Percentiles rank a stretch among this genome's conserved stretches.
phyloP scores from a whole-genome alignment of 2,888 invertebrate species.

The Pherbina coryleti region DNA sequence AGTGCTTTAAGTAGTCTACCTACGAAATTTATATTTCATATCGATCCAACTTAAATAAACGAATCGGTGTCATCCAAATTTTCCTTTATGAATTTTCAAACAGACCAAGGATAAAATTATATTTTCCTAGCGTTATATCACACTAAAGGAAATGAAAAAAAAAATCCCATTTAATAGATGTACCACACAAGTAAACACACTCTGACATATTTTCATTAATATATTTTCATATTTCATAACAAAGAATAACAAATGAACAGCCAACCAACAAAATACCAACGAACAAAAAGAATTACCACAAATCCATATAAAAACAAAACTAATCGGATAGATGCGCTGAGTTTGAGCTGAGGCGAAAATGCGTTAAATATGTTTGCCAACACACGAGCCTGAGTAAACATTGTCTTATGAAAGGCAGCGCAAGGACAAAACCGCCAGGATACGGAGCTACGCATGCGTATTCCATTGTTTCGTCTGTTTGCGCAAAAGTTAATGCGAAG shows the following conservation, averaged over 20 bases:
- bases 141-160: too few relatives aligned
- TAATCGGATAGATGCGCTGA: not conserved
- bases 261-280: too few relatives aligned
- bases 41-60: too few relatives aligned
- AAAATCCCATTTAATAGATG: too few relatives aligned
- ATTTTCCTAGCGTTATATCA: too few relatives aligned
- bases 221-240: conserved; percentile 26
- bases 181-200: not conserved
- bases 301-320: conserved; percentile 29
- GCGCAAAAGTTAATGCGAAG: conserved; percentile 20
- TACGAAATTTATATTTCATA: too few relatives aligned
- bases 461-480: conserved; percentile 1
- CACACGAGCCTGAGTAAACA: conserved; percentile 13
- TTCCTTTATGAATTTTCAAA: too few relatives aligned
- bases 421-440: not conserved
- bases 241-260: conserved; percentile 1
- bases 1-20: too few relatives aligned
- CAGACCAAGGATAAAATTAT: too few relatives aligned
- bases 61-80: too few relatives aligned
- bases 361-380: conserved; percentile 25
- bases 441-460: not conserved
- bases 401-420: not conserved
- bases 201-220: not conserved
- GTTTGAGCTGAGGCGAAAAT: conserved; percentile 21
- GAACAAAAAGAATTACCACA: conserved; percentile 14